phyloP scores from a whole-genome alignment of 2,888 invertebrate genomes.

The Liposcelis brunnea region DNA sequence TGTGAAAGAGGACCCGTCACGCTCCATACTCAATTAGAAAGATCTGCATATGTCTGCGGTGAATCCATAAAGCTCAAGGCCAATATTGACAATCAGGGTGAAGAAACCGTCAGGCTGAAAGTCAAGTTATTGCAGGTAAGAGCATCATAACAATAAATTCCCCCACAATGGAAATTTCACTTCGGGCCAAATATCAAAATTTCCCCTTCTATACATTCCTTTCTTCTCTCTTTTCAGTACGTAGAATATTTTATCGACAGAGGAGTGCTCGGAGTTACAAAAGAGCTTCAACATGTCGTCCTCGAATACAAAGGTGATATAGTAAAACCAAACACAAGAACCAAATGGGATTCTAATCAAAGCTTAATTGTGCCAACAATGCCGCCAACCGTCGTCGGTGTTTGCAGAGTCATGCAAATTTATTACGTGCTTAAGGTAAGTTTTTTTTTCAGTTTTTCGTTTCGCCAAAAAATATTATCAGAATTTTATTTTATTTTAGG shows the following conservation, averaged over 20 bases:
- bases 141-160: no score
- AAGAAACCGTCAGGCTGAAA: constrained; percentile 37
- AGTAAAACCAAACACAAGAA: constrained; percentile 39
- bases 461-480: no score
- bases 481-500: constrained; percentile 27
- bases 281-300: constrained; percentile 43
- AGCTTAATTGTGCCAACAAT: constrained; percentile 52
- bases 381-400: constrained; percentile 54
- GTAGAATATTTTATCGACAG: constrained; percentile 61
- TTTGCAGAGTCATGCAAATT: constrained; percentile 51
- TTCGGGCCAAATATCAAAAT: not conserved
- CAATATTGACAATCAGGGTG: constrained; percentile 50
- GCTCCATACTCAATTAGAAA: constrained; percentile 44
- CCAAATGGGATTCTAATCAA: constrained; percentile 47
- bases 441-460: constrained; percentile 8
- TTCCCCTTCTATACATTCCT: no score
- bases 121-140: constrained; percentile 36
- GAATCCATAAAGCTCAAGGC: constrained; percentile 50
- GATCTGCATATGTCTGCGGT: constrained; percentile 57
- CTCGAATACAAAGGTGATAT: constrained; percentile 51
- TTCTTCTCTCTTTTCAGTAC: constrained; percentile 31
- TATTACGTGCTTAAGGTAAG: constrained; percentile 53
- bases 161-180: not conserved
- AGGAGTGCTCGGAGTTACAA: constrained; percentile 48
- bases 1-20: constrained; percentile 51